A percentile compares a stretch with the other conserved stretches of the same genome.
Evolutionary conservation across 2,797 vertebrate genomes (phyloP).

Genomic region (Otus scops): DNA sequence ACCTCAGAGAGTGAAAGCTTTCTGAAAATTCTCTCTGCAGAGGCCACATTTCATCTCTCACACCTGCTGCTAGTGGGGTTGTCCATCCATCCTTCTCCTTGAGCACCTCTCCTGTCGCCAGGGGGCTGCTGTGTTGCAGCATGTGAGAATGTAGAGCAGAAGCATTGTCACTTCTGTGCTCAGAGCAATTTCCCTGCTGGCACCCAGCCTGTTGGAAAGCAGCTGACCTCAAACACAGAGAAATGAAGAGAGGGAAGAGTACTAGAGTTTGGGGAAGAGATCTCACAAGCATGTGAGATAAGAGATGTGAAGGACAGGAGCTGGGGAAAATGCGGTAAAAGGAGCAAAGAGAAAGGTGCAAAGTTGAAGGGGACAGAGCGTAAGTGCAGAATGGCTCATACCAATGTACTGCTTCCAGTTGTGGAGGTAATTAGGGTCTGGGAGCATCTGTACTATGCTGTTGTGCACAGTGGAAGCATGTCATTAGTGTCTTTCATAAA

Average conservation of each 20-base stretch:
- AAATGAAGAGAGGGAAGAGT: background rate
- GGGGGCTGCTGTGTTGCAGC: background rate
- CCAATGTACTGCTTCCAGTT: background rate
- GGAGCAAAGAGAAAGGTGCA: background rate
- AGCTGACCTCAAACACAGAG: background rate
- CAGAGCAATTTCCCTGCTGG: background rate
- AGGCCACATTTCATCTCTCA: background rate
- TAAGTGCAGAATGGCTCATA: background rate
- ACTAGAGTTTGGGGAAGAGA: background rate
- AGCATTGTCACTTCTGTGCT: background rate
- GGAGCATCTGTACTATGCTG: background rate
- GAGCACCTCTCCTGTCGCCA: background rate
- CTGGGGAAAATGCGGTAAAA: background rate
- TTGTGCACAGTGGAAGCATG: background rate
- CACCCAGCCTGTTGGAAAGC: background rate
- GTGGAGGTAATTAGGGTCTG: background rate
- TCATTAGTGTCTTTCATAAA: background rate
- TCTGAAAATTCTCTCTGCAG: background rate
- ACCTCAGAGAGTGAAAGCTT: background rate
- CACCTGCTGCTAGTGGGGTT: background rate
- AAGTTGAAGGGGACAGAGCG: background rate
- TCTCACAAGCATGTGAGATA: background rate
- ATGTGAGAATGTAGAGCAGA: background rate
- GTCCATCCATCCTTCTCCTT: background rate
- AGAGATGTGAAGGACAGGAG: background rate